Percentiles rank a stretch among this genome's conserved stretches.
Conservation (phyloP, 2,113 vertebrate species). For the Percina caprodes region DNA sequence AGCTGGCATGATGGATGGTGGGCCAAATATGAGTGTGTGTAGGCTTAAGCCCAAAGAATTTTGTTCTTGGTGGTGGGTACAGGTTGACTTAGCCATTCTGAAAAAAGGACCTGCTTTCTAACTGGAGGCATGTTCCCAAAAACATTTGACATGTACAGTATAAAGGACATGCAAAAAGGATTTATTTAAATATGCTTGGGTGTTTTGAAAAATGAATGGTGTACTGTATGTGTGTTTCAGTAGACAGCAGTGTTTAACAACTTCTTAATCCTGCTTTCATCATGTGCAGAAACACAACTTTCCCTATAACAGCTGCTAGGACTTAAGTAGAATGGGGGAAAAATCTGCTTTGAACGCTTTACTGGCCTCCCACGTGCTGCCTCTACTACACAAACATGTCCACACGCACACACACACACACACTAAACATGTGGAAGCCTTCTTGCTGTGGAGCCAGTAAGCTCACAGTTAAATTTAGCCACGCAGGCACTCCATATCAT, state of each 20-base stretch:
- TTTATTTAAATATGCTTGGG: neutral
- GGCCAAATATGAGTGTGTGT: conserved; percentile 56
- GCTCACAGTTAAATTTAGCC: conserved; percentile 82
- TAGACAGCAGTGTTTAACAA: conserved; percentile 3
- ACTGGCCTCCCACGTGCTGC: conserved; percentile 55
- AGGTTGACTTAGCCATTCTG: conserved; percentile 28
- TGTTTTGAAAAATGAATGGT: fast-evolving
- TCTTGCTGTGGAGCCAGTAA: conserved; percentile 63
- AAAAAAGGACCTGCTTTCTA: conserved; percentile 2
- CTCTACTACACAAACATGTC: conserved; percentile 65
- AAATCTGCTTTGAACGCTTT: conserved; percentile 64
- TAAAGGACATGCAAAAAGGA: neutral
- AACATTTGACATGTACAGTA: neutral
- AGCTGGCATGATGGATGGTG: conserved; percentile 54
- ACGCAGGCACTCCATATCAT: conserved; percentile 72
- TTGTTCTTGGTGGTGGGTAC: conserved; percentile 34
- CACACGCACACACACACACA: conserved; percentile 29
- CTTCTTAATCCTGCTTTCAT: conserved; percentile 32
- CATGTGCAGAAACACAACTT: conserved; percentile 32
- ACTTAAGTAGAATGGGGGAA: conserved; percentile 59
- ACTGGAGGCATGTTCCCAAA: neutral
- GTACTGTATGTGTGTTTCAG: neutral
- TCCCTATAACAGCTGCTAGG: conserved; percentile 67
- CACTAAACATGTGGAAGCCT: conserved; percentile 27
- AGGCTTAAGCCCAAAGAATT: conserved; percentile 45